Percentiles rank a stretch among this genome's conserved stretches.
Conservation (phyloP, 2,113 vertebrate genomes). For the Pseudois nayaur region DNA sequence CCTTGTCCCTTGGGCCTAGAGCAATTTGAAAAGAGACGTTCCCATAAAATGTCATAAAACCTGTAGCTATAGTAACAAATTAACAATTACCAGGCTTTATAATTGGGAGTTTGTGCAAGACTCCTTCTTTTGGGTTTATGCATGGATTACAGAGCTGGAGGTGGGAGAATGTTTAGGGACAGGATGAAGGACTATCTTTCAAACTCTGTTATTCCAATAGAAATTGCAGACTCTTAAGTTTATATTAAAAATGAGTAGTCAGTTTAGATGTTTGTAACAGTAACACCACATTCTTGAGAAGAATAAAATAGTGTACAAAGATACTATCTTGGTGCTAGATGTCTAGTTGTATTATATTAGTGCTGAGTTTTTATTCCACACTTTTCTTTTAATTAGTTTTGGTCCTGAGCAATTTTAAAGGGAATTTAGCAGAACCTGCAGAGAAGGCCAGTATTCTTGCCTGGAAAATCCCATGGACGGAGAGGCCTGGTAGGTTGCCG, state of each 20-base stretch:
- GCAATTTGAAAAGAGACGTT: slow-evolving; percentile 55
- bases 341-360: neutral
- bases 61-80: slow-evolving; percentile 54
- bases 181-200: neutral
- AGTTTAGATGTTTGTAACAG: neutral
- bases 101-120: slow-evolving; percentile 14
- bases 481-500: no score
- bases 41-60: slow-evolving; percentile 39
- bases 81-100: slow-evolving; percentile 26
- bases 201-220: neutral
- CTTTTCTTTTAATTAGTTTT: slow-evolving; percentile 2
- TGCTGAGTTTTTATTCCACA: neutral
- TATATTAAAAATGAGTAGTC: neutral
- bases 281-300: neutral
- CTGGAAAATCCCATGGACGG: no score
- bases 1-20: slow-evolving; percentile 35
- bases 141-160: neutral
- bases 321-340: neutral
- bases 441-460: no score
- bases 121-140: slow-evolving; percentile 1
- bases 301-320: neutral
- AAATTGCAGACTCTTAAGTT: neutral
- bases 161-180: neutral
- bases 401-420: neutral
- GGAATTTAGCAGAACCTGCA: neutral